phyloP scores from a whole-genome alignment of 92 coral and sea anemone species.

The Siderastrea radians region DNA sequence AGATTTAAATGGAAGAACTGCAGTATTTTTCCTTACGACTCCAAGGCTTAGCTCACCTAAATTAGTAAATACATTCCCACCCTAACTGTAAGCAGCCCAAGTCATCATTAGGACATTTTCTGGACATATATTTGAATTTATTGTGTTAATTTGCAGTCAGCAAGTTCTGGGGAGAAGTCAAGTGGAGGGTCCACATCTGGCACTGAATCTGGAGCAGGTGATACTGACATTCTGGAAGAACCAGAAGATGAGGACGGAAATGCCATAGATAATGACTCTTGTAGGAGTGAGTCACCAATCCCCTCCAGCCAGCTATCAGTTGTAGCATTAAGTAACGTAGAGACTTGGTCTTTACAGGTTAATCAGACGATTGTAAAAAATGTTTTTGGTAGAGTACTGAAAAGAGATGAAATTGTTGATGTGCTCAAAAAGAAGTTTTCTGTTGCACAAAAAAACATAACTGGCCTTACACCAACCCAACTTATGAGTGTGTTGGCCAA shows the following conservation, averaged over 20 bases:
- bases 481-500: slow-evolving; percentile 43
- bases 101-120: slow-evolving; percentile 29
- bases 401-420: slow-evolving; percentile 52
- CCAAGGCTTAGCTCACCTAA: slow-evolving; percentile 39
- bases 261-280: slow-evolving; percentile 21
- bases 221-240: slow-evolving; percentile 58
- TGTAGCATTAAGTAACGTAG: slow-evolving; percentile 27
- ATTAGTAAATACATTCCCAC: slow-evolving; percentile 27
- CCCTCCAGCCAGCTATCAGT: slow-evolving; percentile 40
- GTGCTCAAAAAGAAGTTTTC: slow-evolving; percentile 52
- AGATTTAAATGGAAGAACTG: slow-evolving; percentile 28
- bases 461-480: slow-evolving; percentile 53
- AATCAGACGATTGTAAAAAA: slow-evolving; percentile 48
- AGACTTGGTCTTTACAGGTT: slow-evolving; percentile 44
- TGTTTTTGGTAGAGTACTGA: slow-evolving; percentile 47
- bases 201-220: slow-evolving; percentile 60
- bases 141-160: slow-evolving; percentile 38
- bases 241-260: slow-evolving; percentile 42
- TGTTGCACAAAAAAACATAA: slow-evolving; percentile 47
- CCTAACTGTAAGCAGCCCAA: slow-evolving; percentile 38
- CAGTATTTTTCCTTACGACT: slow-evolving; percentile 29
- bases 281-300: slow-evolving; percentile 25
- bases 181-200: slow-evolving; percentile 58
- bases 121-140: slow-evolving; percentile 41
- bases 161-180: slow-evolving; percentile 56